These are phyloP conservation scores for Chironomus striatipennis DNA, from an alignment of 1,140 invertebrate genomes.

Conservation along the genomic window DNA sequence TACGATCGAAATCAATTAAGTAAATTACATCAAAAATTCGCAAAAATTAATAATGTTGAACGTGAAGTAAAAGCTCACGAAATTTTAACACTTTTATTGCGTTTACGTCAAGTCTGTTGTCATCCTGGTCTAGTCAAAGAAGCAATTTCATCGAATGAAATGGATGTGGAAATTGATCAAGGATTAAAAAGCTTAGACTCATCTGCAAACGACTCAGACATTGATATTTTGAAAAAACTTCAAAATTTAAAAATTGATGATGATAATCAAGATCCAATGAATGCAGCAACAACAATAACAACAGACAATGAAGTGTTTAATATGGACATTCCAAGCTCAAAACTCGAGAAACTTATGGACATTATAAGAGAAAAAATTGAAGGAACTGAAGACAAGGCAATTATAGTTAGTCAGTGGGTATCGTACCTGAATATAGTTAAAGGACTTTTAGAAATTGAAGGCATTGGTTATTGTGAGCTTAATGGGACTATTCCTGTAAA, in stretches of 20 bases:
- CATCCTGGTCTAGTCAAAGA: constrained; percentile 68
- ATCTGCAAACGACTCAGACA: constrained; percentile 37
- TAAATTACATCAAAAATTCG: constrained; percentile 51
- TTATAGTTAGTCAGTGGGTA: constrained; percentile 85
- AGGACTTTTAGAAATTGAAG: constrained; percentile 45
- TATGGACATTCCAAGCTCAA: constrained; percentile 49
- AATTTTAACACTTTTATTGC: constrained; percentile 72
- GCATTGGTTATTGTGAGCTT: constrained; percentile 51
- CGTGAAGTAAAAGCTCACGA: constrained; percentile 60
- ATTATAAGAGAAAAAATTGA: constrained; percentile 50
- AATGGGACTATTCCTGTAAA: constrained; percentile 56
- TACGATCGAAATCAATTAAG: constrained; percentile 32
- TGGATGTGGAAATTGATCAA: not conserved
- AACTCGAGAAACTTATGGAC: constrained; percentile 52
- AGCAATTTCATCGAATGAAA: constrained; percentile 26
- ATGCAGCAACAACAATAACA: constrained; percentile 40
- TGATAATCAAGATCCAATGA: constrained; percentile 29
- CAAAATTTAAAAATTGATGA: constrained; percentile 49
- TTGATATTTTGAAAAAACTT: constrained; percentile 52
- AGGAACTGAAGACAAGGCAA: constrained; percentile 54
- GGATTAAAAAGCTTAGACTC: constrained; percentile 19
- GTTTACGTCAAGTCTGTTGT: constrained; percentile 80
- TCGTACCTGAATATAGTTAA: constrained; percentile 61
- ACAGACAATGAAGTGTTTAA: constrained; percentile 62
- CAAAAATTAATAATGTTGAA: constrained; percentile 46